Base-by-base conservation (phyloP, 2,888 invertebrate species). In the Epiblema foenella region DNA sequence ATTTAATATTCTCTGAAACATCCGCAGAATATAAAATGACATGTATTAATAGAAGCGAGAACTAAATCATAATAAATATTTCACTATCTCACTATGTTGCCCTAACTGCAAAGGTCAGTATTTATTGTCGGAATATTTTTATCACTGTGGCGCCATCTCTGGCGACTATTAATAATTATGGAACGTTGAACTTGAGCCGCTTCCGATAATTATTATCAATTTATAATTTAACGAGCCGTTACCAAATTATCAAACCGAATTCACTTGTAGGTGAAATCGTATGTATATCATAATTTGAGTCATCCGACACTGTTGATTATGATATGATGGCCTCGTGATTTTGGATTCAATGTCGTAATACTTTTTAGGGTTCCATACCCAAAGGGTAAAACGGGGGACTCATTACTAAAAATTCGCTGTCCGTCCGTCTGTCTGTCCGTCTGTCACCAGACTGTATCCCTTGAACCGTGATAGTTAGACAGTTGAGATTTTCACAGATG, bases 181-280 rank as follows among this genome's bases (percentile, higher is more conserved):
- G 56, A 67, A 33, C 58, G 68, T 51, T 73, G 57, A 39, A 72
- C 77, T 76, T 73, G 80, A 72, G 33, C 0, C 0, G 1, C 8
- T n/a, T n/a, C n/a, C 15, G 46, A 46, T 46, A 46, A 46, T 7
- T 0, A 18, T 0, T 5, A 46, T 77, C 77, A 74, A 58, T 68
- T 33, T 68, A 24, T 59, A 42, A 67, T 52, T 66, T 20, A 24
- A n/a, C 37, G 24, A 49, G 9, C 37, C 3, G 20, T 42, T 59
- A 59, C 59, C 18, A 42, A 59, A 42, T 42, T 59, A 39, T 24
- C 29, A 4, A 20, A 56, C 54, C 24, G 15, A 58, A 42, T 12
- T 59, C 42, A 42, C 39, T 10, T 15, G 39, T 37, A 58, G 37
- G 39, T 59, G 9, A 18, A 12, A 4, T 59, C 15, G 42, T 15